Evolutionary conservation across 1,140 invertebrate species (phyloP).

Genomic region (Chironomus striatipennis): DNA sequence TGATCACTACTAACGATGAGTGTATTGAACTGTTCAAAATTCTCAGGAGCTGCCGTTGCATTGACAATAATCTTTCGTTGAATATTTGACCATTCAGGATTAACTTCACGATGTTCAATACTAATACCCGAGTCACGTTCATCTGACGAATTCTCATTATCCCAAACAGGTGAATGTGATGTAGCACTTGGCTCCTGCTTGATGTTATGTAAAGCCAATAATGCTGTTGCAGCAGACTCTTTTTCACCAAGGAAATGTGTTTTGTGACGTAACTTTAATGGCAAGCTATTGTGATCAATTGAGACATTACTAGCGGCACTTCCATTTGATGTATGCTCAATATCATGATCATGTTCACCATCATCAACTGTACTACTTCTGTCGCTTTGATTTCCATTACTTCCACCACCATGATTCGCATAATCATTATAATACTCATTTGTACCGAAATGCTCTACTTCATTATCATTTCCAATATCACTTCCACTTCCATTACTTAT

Average conservation of each 20-base stretch:
- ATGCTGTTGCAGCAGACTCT: slow-evolving; percentile 63
- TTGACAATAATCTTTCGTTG: slow-evolving; percentile 32
- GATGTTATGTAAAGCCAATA: slow-evolving; percentile 69
- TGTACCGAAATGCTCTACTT: slow-evolving; percentile 15
- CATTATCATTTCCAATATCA: slow-evolving; percentile 23
- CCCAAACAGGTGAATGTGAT: slow-evolving; percentile 63
- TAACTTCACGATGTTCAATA: slow-evolving; percentile 43
- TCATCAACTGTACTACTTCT: slow-evolving; percentile 27
- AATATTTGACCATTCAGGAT: slow-evolving; percentile 47
- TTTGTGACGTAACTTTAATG: slow-evolving; percentile 86
- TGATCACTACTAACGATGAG: slow-evolving; percentile 36
- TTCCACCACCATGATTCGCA: slow-evolving; percentile 14
- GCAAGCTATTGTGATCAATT: slow-evolving; percentile 52
- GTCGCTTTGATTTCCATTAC: neutral
- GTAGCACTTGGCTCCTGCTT: slow-evolving; percentile 69
- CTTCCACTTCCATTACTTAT: neutral
- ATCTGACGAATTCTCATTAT: slow-evolving; percentile 75
- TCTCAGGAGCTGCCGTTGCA: slow-evolving; percentile 30
- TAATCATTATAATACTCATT: slow-evolving; percentile 19
- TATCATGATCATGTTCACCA: neutral
- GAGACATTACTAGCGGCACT: slow-evolving; percentile 25
- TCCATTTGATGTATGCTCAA: slow-evolving; percentile 23
- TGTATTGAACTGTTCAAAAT: slow-evolving; percentile 27
- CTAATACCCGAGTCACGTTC: slow-evolving; percentile 83
- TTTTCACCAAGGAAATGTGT: slow-evolving; percentile 74